phyloP scores from a whole-genome alignment of 2,888 invertebrate genomes.

The Nephrotoma flavescens region DNA sequence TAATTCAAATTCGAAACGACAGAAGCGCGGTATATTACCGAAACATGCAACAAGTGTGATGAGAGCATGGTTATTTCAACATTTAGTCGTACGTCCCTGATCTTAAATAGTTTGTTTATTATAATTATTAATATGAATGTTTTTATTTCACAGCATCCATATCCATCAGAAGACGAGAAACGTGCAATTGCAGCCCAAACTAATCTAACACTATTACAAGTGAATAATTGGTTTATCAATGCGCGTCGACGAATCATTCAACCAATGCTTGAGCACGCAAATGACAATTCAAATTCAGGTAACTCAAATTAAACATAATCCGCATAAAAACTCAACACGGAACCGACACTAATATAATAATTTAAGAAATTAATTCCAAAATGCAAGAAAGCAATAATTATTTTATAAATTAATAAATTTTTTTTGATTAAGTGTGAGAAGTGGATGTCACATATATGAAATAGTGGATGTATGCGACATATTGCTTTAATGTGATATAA shows the following conservation, averaged over 20 bases:
- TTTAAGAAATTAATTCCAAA: not conserved
- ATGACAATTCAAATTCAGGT: slow-evolving; percentile 13
- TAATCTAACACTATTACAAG: slow-evolving; percentile 68
- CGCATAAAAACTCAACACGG: not conserved
- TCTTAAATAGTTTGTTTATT: not conserved
- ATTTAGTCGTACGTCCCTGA: slow-evolving; percentile 63
- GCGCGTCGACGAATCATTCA: slow-evolving; percentile 80
- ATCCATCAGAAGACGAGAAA: slow-evolving; percentile 91
- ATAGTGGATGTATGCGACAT: not conserved
- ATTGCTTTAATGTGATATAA: not conserved
- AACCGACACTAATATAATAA: not conserved
- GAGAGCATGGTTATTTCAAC: slow-evolving; percentile 93
- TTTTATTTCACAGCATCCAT: slow-evolving; percentile 57
- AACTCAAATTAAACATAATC: not conserved
- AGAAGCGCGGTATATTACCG: slow-evolving; percentile 82
- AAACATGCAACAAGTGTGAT: slow-evolving; percentile 92
- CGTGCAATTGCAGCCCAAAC: slow-evolving; percentile 79
- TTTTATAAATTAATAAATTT: not conserved
- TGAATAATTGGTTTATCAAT: slow-evolving; percentile 87
- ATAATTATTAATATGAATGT: not conserved
- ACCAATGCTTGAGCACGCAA: slow-evolving; percentile 64
- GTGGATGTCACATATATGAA: not conserved
- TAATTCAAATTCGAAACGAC: slow-evolving; percentile 39
- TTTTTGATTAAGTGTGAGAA: not conserved
- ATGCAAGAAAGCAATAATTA: not conserved